Evolutionary conservation across 2,888 invertebrate genomes (phyloP).

Genomic region (Oscheius sp.): DNA sequence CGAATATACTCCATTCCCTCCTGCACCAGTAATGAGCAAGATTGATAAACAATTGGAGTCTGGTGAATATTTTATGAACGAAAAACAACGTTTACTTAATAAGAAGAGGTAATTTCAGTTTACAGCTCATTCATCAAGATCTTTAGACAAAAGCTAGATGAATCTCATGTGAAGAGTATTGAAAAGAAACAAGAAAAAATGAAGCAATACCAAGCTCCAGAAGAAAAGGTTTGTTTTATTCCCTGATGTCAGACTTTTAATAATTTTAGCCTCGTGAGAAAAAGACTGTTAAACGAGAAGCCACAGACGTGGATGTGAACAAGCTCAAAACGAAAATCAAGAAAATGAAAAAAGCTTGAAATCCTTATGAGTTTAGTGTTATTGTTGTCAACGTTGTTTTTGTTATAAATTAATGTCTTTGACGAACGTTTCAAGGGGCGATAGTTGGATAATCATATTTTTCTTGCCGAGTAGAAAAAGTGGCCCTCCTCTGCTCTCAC

Average conservation of each 20-base stretch:
- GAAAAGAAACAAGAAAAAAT: conserved; percentile 47
- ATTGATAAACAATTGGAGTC: conserved; percentile 89
- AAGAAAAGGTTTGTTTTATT: conserved; percentile 33
- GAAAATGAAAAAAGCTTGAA: conserved; percentile 32
- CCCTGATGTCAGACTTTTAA: neutral
- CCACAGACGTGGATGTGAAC: conserved; percentile 48
- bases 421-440: neutral
- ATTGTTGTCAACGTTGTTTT: conserved; percentile 6
- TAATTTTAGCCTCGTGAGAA: conserved; percentile 38
- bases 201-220: conserved; percentile 45
- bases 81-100: conserved; percentile 72
- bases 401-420: neutral
- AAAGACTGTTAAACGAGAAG: conserved; percentile 40
- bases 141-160: conserved; percentile 43
- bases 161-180: conserved; percentile 37
- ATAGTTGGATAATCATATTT: too few species aligned
- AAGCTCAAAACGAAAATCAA: conserved; percentile 58
- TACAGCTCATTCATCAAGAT: neutral
- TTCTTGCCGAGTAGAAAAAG: neutral
- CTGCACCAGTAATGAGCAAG: conserved; percentile 72
- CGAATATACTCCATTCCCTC: conserved; percentile 96
- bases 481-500: neutral
- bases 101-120: conserved; percentile 42
- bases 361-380: neutral
- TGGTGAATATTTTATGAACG: conserved; percentile 93